Conservation (phyloP, 2,888 invertebrate species). For the Synergus laeviventris region DNA sequence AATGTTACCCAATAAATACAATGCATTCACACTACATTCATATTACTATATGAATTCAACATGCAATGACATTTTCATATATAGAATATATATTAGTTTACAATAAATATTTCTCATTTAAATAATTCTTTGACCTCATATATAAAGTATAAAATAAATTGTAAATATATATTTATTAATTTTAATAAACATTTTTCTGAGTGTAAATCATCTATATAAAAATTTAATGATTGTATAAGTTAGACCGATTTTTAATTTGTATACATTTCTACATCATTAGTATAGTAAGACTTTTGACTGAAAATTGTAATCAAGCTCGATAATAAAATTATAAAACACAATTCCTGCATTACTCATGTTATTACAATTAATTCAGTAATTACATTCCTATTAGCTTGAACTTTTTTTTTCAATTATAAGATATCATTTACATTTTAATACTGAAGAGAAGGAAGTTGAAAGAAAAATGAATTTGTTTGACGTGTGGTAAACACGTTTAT, state of each 20-base stretch:
- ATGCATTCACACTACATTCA: too few species aligned
- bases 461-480: not conserved
- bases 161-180: too few species aligned
- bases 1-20: too few species aligned
- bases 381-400: not conserved
- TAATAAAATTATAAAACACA: not conserved
- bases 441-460: not conserved
- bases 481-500: constrained; percentile 21
- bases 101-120: too few species aligned
- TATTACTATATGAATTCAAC: too few species aligned
- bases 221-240: not conserved
- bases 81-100: too few species aligned
- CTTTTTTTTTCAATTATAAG: not conserved
- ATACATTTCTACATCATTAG: not conserved
- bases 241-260: not conserved
- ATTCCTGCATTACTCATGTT: not conserved
- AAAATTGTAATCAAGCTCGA: not conserved
- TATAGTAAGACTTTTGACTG: not conserved
- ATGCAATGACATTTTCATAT: too few species aligned
- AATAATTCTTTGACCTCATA: too few species aligned
- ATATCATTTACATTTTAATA: not conserved
- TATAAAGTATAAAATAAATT: too few species aligned
- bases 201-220: too few species aligned
- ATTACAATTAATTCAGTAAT: not conserved
- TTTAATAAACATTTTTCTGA: too few species aligned